A percentile compares a stretch with the other conserved stretches of the same genome.
phyloP scores from a whole-genome alignment of 2,113 vertebrate genomes.

The Psephotus haematonotus region DNA sequence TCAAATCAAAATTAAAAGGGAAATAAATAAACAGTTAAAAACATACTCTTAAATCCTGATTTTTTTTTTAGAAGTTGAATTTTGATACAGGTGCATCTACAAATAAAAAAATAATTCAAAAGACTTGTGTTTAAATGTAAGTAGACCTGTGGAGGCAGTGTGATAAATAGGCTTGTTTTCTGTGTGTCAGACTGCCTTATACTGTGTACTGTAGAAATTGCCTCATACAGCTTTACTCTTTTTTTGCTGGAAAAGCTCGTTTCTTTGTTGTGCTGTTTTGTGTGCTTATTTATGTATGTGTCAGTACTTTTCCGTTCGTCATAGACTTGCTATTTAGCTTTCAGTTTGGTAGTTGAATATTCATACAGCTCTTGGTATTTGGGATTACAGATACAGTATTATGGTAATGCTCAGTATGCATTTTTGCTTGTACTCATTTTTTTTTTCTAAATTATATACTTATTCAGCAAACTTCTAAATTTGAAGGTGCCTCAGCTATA shows the following conservation, averaged over 20 bases:
- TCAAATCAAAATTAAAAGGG: neutral
- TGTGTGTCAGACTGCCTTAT: neutral
- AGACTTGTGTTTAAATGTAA: neutral
- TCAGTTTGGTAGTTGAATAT: neutral
- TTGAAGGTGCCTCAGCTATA: neutral
- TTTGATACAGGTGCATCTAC: neutral
- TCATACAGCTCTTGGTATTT: neutral
- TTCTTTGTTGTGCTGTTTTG: neutral
- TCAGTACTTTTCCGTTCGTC: neutral
- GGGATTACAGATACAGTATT: neutral
- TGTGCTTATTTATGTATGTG: neutral
- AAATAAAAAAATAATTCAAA: neutral
- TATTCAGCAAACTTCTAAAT: neutral
- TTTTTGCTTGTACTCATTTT: neutral
- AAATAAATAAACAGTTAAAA: neutral
- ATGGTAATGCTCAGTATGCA: neutral
- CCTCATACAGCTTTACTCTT: neutral
- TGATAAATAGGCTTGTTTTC: neutral
- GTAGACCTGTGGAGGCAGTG: neutral
- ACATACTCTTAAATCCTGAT: neutral
- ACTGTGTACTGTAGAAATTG: neutral
- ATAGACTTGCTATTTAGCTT: neutral
- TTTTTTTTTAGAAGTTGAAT: neutral
- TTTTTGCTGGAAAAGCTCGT: neutral
- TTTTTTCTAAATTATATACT: neutral